Percentiles rank a stretch among this genome's conserved stretches.
phyloP scores from a whole-genome alignment of 1,140 invertebrate species.

The Myzus persicae region DNA sequence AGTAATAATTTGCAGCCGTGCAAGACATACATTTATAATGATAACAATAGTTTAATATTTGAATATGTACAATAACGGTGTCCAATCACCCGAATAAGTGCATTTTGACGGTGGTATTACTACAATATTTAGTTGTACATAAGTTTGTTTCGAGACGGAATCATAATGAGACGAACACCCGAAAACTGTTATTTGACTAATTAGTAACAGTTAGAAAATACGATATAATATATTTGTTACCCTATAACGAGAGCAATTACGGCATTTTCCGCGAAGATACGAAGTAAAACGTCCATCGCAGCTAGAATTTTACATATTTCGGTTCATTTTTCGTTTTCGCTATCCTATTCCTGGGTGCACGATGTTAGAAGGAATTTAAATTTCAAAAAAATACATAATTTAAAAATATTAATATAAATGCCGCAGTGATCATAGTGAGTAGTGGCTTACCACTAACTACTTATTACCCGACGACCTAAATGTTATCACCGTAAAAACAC shows the following conservation, averaged over 20 bases:
- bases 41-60: neutral
- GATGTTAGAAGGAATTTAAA: neutral
- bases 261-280: neutral
- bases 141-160: neutral
- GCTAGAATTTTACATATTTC: neutral
- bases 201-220: neutral
- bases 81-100: neutral
- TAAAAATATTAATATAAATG: neutral
- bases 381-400: neutral
- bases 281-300: neutral
- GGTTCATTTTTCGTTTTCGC: neutral
- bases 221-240: neutral
- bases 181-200: neutral
- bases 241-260: neutral
- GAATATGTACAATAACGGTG: neutral
- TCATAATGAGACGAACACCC: neutral
- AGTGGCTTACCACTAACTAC: too few species aligned
- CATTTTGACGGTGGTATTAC: neutral
- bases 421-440: too few species aligned
- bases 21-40: neutral
- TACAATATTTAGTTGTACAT: neutral
- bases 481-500: too few species aligned
- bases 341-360: neutral
- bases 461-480: too few species aligned
- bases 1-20: too few species aligned